Percentiles rank a stretch among this genome's conserved stretches.
Evolutionary conservation across 2,113 vertebrate genomes (phyloP).

Genomic region (Lepidothrix coronata): DNA sequence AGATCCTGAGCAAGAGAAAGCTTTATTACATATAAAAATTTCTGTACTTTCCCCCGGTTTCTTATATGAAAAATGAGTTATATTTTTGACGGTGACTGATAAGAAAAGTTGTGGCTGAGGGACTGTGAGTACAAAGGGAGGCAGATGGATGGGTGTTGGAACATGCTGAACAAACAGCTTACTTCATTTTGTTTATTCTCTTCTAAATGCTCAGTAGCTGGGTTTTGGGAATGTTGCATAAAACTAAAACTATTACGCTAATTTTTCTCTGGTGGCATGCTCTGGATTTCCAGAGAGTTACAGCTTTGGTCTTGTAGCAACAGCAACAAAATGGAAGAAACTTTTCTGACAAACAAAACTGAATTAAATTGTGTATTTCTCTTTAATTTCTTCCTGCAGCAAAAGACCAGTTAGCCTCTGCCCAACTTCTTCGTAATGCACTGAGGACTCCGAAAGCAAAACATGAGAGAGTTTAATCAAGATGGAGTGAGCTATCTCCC

Average conservation of each 20-base stretch:
- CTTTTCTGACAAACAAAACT: background rate
- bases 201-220: background rate
- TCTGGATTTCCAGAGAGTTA: background rate
- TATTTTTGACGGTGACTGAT: conserved; percentile 9
- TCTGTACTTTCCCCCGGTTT: background rate
- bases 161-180: conserved; percentile 59
- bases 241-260: conserved; percentile 16
- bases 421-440: background rate
- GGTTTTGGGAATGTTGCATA: background rate
- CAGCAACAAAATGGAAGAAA: background rate
- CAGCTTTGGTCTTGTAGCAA: background rate
- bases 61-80: conserved; percentile 58
- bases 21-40: background rate
- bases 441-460: background rate
- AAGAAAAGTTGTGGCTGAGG: conserved; percentile 44
- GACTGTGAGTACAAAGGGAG: conserved; percentile 24
- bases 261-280: background rate
- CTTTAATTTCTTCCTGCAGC: background rate
- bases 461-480: background rate
- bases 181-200: conserved; percentile 56
- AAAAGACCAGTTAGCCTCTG: background rate
- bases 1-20: background rate
- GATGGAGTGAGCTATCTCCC: background rate
- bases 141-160: conserved; percentile 19
- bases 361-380: background rate